These are phyloP conservation scores for Wiebesia pumilae DNA, from an alignment of 1,140 invertebrate species.

Conservation along the genomic window DNA sequence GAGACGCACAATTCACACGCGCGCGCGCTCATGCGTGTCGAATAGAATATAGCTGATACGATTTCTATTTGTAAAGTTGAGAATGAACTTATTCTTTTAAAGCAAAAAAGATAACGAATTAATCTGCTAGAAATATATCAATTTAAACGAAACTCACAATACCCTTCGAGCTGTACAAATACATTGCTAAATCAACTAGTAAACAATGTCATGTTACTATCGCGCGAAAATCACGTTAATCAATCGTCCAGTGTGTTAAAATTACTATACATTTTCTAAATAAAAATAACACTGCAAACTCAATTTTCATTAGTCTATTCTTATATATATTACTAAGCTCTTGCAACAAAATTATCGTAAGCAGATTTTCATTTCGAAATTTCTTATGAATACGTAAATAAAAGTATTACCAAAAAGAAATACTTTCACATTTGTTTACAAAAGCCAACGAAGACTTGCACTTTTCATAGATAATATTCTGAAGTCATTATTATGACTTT, in stretches of 20 bases:
- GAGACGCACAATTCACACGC: not conserved
- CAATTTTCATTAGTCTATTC: constrained; percentile 8
- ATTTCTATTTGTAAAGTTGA: constrained; percentile 31
- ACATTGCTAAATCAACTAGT: constrained; percentile 34
- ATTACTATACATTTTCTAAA: not conserved
- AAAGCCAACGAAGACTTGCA: constrained; percentile 48
- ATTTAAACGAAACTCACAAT: constrained; percentile 36
- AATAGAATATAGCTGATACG: not conserved
- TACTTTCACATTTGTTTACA: constrained; percentile 21
- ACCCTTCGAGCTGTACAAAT: constrained; percentile 47
- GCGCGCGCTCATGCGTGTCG: not conserved
- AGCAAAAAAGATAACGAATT: not conserved
- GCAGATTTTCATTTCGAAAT: not conserved
- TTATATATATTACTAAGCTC: constrained; percentile 16
- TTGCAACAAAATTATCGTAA: constrained; percentile 14
- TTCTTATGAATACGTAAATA: constrained; percentile 21
- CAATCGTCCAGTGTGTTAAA: constrained; percentile 18
- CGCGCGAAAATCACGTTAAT: constrained; percentile 11
- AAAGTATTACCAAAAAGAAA: constrained; percentile 32
- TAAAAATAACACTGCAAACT: not conserved
- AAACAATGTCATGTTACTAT: constrained; percentile 31
- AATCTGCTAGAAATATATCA: not conserved
- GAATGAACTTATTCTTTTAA: constrained; percentile 28
- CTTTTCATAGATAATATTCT: constrained; percentile 43
- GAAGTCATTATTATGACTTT: constrained; percentile 44